Evolutionary conservation across 2,113 vertebrate genomes (phyloP).

Genomic region (Corythornis cristatus): DNA sequence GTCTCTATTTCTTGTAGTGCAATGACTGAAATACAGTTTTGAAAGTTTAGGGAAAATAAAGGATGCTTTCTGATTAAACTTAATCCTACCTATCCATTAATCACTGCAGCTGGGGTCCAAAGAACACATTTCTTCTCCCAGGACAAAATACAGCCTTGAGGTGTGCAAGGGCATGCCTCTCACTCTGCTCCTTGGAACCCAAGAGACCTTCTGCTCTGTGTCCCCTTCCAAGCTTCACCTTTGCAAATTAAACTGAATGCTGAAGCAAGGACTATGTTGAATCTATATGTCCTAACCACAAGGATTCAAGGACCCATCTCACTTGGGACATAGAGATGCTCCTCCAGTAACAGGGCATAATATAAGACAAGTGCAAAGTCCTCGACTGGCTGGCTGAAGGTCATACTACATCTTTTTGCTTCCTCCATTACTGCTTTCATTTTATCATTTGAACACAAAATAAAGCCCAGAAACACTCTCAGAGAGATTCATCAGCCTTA

Average conservation of each 20-base stretch:
- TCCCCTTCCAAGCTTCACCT: not conserved
- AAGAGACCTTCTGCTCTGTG: not conserved
- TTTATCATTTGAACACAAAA: not conserved
- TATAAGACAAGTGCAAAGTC: accelerated
- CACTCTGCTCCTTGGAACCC: not conserved
- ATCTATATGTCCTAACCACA: not conserved
- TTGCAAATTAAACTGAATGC: not conserved
- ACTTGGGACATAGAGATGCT: accelerated
- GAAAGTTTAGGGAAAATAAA: not conserved
- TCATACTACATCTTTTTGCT: not conserved
- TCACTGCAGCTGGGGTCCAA: not conserved
- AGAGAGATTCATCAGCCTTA: not conserved
- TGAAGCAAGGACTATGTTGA: not conserved
- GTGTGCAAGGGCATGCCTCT: not conserved
- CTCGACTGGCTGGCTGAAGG: not conserved
- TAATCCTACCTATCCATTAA: not conserved
- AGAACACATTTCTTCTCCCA: not conserved
- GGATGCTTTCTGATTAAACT: not conserved
- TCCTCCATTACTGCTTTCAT: not conserved
- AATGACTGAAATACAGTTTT: not conserved
- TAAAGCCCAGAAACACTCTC: not conserved
- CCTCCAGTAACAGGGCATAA: not conserved
- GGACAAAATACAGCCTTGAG: not conserved
- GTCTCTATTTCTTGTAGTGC: not conserved
- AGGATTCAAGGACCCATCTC: not conserved